Base-by-base conservation (phyloP, 1,140 invertebrate species). In the Lamellibrachia luymesi region DNA sequence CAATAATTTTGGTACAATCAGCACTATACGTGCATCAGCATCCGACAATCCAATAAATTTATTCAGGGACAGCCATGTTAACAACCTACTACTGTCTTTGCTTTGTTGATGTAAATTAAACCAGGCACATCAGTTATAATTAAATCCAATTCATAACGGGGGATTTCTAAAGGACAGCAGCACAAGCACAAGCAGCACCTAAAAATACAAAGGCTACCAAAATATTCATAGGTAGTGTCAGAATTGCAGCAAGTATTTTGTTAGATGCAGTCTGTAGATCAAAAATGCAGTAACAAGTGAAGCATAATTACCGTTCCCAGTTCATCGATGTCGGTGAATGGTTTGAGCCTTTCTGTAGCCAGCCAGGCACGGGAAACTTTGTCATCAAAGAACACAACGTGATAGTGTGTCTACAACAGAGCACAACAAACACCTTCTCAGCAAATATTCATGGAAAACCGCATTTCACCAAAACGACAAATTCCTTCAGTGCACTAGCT, bases 361-460 rank as follows among this genome's bases (percentile, higher is more conserved):
- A 97, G 93, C 97, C 97, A 97, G 0, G 96, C 96, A 94, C 97
- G 94, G 49, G 97, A 96, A 4, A 97, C 96, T 80, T 94, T 94
- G 25, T 95, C 94, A 90, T 96, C 95, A 93, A 97, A 97, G 94
- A 97, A 97, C 50, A 97, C 96, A 2, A 97, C 97, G 95, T 97
- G 97, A 94, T 97, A 97, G 93, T 97, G 96, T 1, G 96, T 97
- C 97, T 97, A 96, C 38, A 95, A 97, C 50, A 93, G 80, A 94
- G 90, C 92, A 94, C 92, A 93, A 93, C 38, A 13, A 5, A 90
- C 56, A 50, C 17, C 50, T 17, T 93, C 13, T 13, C 17, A 91
- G n/a, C 10, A 90, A 27, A 27, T 51, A 50, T 91, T 38, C 8
- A 91, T 91, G 27, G 50, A 50, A 50, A 91, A 91, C 8, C 7